Percentiles rank a stretch among this genome's conserved stretches.
Evolutionary conservation across 2,888 invertebrate genomes (phyloP).

Genomic region (Ashinkailepas kermadecensis): DNA sequence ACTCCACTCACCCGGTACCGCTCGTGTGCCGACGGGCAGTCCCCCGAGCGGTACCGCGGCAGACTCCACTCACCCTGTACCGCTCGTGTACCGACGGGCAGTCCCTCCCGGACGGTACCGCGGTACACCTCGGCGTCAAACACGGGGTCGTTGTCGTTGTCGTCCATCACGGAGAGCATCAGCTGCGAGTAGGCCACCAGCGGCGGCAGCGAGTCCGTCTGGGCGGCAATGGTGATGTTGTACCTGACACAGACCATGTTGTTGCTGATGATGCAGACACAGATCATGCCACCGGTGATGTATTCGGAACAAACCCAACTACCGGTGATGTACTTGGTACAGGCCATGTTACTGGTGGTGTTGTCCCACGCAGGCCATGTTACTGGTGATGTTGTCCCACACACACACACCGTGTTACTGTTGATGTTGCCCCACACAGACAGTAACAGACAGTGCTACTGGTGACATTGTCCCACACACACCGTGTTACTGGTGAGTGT

Average conservation of each 20-base stretch:
- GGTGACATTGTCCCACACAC: too few relatives aligned
- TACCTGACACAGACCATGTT: constrained; percentile 43
- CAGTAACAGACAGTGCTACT: too few relatives aligned
- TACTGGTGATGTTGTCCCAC: too few relatives aligned
- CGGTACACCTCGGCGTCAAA: constrained; percentile 5
- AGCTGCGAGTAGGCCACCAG: constrained; percentile 42
- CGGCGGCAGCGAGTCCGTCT: constrained; percentile 35
- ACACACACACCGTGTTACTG: too few relatives aligned
- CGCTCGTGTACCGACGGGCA: neutral
- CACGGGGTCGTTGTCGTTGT: constrained; percentile 75
- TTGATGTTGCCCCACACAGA: too few relatives aligned
- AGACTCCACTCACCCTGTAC: neutral
- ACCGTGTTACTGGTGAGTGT: too few relatives aligned
- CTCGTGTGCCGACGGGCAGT: neutral
- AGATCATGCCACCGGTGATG: too few relatives aligned
- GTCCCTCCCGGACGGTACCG: constrained; percentile 1
- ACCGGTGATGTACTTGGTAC: too few relatives aligned
- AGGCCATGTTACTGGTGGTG: too few relatives aligned
- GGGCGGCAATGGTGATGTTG: constrained; percentile 56
- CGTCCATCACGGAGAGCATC: constrained; percentile 63
- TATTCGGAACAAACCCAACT: too few relatives aligned
- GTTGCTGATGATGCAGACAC: too few relatives aligned
- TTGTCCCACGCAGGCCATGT: too few relatives aligned
- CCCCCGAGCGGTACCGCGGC: neutral
- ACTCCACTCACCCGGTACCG: neutral